phyloP scores from a whole-genome alignment of 1,140 invertebrate species.

The Wiebesia pumilae region DNA sequence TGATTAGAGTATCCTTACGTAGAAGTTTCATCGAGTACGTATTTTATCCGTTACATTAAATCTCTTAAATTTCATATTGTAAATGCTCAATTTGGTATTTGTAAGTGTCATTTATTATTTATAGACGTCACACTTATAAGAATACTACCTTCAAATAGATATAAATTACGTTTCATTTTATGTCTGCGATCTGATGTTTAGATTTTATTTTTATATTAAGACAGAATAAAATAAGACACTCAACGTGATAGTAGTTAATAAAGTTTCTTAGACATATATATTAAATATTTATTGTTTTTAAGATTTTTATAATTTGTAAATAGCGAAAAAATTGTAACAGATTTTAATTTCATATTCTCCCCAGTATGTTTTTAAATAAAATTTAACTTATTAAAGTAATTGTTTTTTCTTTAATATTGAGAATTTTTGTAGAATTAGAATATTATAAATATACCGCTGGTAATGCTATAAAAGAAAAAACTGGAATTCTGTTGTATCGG shows the following conservation, averaged over 20 bases:
- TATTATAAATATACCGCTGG: too few relatives aligned
- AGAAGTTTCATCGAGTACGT: background rate
- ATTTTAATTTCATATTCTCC: too few relatives aligned
- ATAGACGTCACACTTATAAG: background rate
- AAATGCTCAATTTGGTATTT: background rate
- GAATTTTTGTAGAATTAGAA: too few relatives aligned
- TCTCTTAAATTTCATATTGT: too few relatives aligned
- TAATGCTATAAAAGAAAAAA: too few relatives aligned
- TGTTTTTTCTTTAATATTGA: background rate
- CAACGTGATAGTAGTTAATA: slow-evolving; percentile 1
- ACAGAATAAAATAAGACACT: background rate
- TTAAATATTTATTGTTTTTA: background rate
- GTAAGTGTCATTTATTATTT: background rate
- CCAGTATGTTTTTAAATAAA: slow-evolving; percentile 20
- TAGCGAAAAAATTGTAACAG: background rate
- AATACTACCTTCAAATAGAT: background rate
- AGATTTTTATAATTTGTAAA: slow-evolving; percentile 6
- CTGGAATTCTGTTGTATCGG: too few relatives aligned
- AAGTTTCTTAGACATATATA: background rate
- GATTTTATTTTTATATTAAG: background rate
- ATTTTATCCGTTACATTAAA: background rate
- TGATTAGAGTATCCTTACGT: background rate
- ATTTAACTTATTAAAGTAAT: background rate
- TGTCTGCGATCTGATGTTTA: background rate
- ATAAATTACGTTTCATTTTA: background rate